These are phyloP conservation scores for Paramormyrops hopkinsi DNA, from an alignment of 2,797 vertebrate species.

Conservation along the genomic window DNA sequence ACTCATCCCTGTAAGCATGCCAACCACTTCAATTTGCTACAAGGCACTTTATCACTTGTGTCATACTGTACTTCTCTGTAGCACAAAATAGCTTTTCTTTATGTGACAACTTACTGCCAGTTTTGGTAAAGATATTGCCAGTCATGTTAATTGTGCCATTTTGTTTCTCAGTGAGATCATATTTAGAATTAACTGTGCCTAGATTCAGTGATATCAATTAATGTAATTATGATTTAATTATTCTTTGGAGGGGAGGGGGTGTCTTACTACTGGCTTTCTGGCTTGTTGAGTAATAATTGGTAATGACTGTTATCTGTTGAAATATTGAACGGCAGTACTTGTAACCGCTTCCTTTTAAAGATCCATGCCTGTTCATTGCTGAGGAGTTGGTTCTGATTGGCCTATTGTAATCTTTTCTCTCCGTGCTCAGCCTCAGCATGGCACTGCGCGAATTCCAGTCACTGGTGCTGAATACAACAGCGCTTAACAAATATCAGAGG, in stretches of 20 bases:
- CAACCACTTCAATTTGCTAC: neutral
- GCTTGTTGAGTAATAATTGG: neutral
- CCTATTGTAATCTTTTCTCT: neutral
- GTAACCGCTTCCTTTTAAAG: neutral
- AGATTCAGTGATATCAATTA: neutral
- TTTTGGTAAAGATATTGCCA: neutral
- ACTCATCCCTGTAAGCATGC: conserved; percentile 80
- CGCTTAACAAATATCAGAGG: conserved; percentile 43
- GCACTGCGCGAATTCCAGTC: conserved; percentile 59
- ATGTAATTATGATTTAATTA: neutral
- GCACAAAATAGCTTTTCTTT: neutral
- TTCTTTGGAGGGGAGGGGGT: neutral
- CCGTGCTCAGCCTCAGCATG: conserved; percentile 49
- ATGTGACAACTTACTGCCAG: neutral
- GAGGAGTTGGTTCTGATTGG: neutral
- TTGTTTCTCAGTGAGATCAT: neutral
- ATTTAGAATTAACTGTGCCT: conserved; percentile 6
- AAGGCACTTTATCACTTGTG: neutral
- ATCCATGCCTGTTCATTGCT: neutral
- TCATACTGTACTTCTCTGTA: neutral
- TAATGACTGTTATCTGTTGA: neutral
- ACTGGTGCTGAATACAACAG: conserved; percentile 46
- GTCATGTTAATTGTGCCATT: neutral
- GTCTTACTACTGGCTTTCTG: neutral
- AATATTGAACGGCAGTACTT: neutral